Evolutionary conservation across 2,888 invertebrate species (phyloP), one percentile per base, ranked within the genome.

Genomic region (Drosophila meridiana): DNA sequence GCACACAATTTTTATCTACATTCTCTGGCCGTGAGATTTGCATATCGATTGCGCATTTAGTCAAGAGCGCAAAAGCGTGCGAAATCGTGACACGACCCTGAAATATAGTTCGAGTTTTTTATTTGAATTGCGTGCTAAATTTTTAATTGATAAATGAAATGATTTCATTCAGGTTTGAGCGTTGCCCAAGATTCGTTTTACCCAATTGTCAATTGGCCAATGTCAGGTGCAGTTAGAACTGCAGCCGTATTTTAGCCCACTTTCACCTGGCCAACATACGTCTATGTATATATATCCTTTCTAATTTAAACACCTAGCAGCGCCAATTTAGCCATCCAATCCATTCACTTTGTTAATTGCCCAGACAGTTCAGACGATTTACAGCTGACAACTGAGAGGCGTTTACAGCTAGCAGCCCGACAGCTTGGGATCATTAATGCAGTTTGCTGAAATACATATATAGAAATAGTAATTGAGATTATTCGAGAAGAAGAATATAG

Each of bases 291-390:
- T 30, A 52, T 48, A 70, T 87, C 85, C 85, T 85, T 87, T 85
- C 85, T 89, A 89, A 89, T 89, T 87, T 85, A 89, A 82, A 60
- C 89, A 70, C 65, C 69, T 57, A 40, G 68, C 59, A 69, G 65
- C 74, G 55, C 45, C 34, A 78, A 55, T 76, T 66, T 69, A 65
- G 30, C 61, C 45, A 61, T 36, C 60, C 50, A 52, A 70, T 70
- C 82, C 89, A 76, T 85, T 85, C 85, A 87, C 85, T 84, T 70
- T 53, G 52, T 68, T 71, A 72, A 83, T 76, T 81, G 57, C 72
- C 32, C 57, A 68, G 57, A 56, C 57, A 64, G 67, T 48, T 53
- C 53, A 48, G 56, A 42, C 57, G 28, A 59, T 40, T 45, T 57
- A 47, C 65, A 61, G 50, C 62, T 59, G 67, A 34, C 59, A 47